Percentiles rank a stretch among this genome's conserved stretches.
phyloP scores from a whole-genome alignment of 2,113 vertebrate genomes.

The Burhinus bistriatus region DNA sequence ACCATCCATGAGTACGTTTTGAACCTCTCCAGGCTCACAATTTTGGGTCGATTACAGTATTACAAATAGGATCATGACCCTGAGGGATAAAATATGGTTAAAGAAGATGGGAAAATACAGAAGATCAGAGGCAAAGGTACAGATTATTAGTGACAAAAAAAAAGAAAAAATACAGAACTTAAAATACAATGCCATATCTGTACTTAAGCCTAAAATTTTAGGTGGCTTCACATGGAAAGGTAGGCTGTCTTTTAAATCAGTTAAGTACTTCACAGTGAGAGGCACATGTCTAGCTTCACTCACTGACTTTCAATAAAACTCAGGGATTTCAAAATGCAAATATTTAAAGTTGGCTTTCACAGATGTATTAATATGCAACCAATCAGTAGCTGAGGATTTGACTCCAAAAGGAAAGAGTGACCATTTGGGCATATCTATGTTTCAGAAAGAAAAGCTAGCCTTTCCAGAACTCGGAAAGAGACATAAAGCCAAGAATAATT shows the following conservation, averaged over 20 bases:
- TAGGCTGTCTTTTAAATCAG: background rate
- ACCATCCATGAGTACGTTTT: background rate
- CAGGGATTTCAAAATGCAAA: background rate
- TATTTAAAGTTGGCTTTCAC: background rate
- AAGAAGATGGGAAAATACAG: background rate
- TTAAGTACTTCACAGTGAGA: background rate
- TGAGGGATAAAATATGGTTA: background rate
- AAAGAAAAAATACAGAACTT: background rate
- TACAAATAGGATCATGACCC: background rate
- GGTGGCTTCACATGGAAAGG: background rate
- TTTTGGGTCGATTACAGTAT: background rate
- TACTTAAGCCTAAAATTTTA: background rate
- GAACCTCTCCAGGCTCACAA: background rate
- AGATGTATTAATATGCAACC: rapidly evolving
- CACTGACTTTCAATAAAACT: background rate
- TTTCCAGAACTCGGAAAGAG: background rate
- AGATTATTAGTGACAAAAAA: background rate
- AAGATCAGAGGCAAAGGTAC: background rate
- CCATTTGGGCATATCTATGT: background rate
- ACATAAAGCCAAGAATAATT: background rate
- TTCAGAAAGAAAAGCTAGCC: background rate
- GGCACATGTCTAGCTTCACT: background rate
- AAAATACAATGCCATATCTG: background rate
- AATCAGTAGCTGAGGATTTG: background rate
- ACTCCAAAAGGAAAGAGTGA: background rate